Evolutionary conservation across 2,888 invertebrate genomes (phyloP).

Genomic region (Drosophila falleni): DNA sequence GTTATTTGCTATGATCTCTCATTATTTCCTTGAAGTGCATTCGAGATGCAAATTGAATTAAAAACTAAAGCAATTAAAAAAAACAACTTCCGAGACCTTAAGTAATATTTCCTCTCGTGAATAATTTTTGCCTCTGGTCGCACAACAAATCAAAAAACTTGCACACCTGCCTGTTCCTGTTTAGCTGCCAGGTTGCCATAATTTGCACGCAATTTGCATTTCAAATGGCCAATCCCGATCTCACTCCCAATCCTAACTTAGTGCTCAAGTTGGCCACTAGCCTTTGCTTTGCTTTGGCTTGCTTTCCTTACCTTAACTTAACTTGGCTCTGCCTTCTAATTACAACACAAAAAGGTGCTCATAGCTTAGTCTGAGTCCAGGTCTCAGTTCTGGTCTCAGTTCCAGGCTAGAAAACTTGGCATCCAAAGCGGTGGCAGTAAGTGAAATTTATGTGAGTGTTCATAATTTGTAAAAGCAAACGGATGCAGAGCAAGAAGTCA

Average conservation of each 20-base stretch:
- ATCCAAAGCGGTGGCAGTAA: slow-evolving; percentile 52
- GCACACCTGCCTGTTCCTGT: slow-evolving; percentile 60
- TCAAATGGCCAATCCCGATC: slow-evolving; percentile 87
- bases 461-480: slow-evolving; percentile 70
- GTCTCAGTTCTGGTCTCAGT: slow-evolving; percentile 19
- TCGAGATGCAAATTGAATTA: slow-evolving; percentile 64
- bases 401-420: slow-evolving; percentile 47
- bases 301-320: slow-evolving; percentile 22
- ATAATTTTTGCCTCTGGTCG: slow-evolving; percentile 32
- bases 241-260: slow-evolving; percentile 15
- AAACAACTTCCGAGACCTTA: slow-evolving; percentile 58
- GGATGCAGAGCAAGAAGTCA: slow-evolving; percentile 16
- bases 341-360: slow-evolving; percentile 70
- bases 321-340: slow-evolving; percentile 70
- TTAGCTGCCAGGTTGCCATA: slow-evolving; percentile 86
- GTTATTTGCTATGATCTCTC: neutral
- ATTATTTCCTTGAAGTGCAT: slow-evolving; percentile 12
- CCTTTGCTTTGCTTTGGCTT: slow-evolving; percentile 22
- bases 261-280: slow-evolving; percentile 66
- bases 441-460: slow-evolving; percentile 77
- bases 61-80: slow-evolving; percentile 63
- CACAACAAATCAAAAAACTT: slow-evolving; percentile 54
- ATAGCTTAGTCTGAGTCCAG: slow-evolving; percentile 41
- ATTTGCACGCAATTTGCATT: slow-evolving; percentile 87
- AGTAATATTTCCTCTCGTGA: slow-evolving; percentile 64